Evolutionary conservation across 2,797 vertebrate species (phyloP).

Genomic region (Peromyscus melanophrys): DNA sequence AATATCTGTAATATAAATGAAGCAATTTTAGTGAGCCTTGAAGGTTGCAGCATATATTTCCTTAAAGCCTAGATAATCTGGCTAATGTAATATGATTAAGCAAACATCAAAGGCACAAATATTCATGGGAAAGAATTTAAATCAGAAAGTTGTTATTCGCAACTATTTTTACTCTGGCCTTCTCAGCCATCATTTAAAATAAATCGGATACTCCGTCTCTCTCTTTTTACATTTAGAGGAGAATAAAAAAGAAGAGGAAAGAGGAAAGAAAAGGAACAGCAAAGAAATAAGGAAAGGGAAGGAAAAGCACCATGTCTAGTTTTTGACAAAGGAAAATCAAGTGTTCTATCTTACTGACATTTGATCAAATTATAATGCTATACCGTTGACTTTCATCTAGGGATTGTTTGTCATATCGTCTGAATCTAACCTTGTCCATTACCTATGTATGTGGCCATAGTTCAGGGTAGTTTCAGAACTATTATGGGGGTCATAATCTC

Average conservation of each 20-base stretch:
- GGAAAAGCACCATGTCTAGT: background rate
- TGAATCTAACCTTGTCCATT: background rate
- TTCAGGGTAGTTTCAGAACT: background rate
- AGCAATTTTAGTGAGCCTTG: background rate
- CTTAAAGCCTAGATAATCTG: background rate
- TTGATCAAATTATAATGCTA: background rate
- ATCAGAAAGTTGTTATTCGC: background rate
- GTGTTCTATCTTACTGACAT: background rate
- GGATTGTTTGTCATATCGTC: background rate
- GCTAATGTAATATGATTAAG: background rate
- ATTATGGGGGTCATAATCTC: background rate
- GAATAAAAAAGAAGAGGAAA: background rate
- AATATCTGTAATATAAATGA: background rate
- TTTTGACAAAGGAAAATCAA: background rate
- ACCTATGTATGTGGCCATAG: background rate
- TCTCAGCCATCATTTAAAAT: conserved; percentile 5
- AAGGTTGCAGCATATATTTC: background rate
- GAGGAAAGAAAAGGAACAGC: background rate
- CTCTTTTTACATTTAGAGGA: background rate
- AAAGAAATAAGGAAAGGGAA: background rate
- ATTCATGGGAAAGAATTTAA: background rate
- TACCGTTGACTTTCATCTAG: background rate
- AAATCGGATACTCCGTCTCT: background rate
- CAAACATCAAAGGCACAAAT: background rate
- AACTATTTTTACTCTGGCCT: background rate